Percentiles rank a stretch among this genome's conserved stretches.
Conservation (phyloP, 2,797 vertebrate genomes). For the Tapirus indicus region DNA sequence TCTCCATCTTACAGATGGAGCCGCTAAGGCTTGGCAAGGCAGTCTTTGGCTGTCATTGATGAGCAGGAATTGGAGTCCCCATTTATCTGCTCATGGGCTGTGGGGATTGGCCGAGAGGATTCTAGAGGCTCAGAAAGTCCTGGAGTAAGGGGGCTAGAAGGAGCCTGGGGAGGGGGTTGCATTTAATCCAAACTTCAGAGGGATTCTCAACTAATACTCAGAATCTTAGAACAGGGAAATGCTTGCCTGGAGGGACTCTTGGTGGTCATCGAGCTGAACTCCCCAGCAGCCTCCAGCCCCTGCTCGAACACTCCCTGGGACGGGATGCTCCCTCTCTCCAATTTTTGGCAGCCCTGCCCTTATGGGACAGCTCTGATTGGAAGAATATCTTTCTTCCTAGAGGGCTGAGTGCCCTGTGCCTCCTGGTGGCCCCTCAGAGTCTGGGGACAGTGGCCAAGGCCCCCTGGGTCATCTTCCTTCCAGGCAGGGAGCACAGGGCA, state of each 20-base stretch:
- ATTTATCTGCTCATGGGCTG: background rate
- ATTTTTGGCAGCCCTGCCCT: background rate
- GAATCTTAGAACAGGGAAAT: background rate
- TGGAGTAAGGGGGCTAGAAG: background rate
- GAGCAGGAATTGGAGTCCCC: background rate
- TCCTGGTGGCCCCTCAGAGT: background rate
- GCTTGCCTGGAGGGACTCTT: background rate
- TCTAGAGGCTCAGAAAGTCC: background rate
- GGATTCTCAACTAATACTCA: background rate
- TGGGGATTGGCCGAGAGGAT: background rate
- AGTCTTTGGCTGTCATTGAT: background rate
- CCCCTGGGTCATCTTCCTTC: background rate
- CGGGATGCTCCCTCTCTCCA: accelerated
- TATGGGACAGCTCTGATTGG: background rate
- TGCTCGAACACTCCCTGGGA: background rate
- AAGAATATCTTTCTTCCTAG: background rate
- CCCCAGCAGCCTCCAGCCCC: background rate
- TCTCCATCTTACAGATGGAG: background rate
- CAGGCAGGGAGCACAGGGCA: background rate
- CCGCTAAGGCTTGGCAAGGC: background rate
- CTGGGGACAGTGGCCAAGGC: accelerated
- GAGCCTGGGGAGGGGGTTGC: background rate
- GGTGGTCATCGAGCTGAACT: background rate
- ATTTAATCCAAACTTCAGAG: constrained; percentile 17
- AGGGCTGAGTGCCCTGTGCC: accelerated